Evolutionary conservation across 2,888 invertebrate genomes (phyloP).

Genomic region (Drosophila setosimentum): DNA sequence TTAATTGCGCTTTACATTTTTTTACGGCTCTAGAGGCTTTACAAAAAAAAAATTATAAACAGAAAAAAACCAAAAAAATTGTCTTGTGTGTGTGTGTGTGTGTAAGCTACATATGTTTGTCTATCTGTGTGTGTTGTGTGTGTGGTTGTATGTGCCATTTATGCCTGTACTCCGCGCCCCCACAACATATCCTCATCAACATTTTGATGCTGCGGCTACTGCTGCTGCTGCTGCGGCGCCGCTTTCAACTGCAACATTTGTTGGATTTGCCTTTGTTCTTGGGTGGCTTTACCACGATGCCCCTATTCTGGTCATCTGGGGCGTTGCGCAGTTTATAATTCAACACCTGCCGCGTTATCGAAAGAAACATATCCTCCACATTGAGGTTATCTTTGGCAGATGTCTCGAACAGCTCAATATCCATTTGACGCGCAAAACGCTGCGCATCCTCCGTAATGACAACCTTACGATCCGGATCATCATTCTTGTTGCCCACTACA

Average conservation of each 20-base stretch:
- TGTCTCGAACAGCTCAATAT: slow-evolving; percentile 98
- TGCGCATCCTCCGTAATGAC: slow-evolving; percentile 98
- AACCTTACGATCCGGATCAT: slow-evolving; percentile 97
- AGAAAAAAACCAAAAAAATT: slow-evolving; percentile 49
- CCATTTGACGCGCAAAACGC: slow-evolving; percentile 98
- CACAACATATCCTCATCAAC: slow-evolving; percentile 40
- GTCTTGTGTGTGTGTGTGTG: slow-evolving; percentile 31
- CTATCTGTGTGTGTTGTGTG: slow-evolving; percentile 30
- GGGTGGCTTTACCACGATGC: slow-evolving; percentile 80
- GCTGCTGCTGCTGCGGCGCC: slow-evolving; percentile 28
- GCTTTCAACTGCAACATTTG: slow-evolving; percentile 85
- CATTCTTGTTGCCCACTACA: slow-evolving; percentile 98
- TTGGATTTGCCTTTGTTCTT: slow-evolving; percentile 83
- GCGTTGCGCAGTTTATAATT: slow-evolving; percentile 84
- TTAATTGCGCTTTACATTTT: slow-evolving; percentile 77
- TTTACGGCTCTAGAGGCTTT: slow-evolving; percentile 68
- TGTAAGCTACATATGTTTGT: slow-evolving; percentile 41
- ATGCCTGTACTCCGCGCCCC: slow-evolving; percentile 67
- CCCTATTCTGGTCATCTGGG: slow-evolving; percentile 84
- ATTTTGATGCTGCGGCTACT: slow-evolving; percentile 18
- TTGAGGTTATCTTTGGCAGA: slow-evolving; percentile 99
- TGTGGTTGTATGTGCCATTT: slow-evolving; percentile 46
- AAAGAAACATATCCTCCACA: slow-evolving; percentile 97
- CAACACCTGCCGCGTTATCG: slow-evolving; percentile 87
- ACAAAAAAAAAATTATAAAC: slow-evolving; percentile 43